phyloP scores from a whole-genome alignment of 2,888 invertebrate species.

The Eucera pruinosa region DNA sequence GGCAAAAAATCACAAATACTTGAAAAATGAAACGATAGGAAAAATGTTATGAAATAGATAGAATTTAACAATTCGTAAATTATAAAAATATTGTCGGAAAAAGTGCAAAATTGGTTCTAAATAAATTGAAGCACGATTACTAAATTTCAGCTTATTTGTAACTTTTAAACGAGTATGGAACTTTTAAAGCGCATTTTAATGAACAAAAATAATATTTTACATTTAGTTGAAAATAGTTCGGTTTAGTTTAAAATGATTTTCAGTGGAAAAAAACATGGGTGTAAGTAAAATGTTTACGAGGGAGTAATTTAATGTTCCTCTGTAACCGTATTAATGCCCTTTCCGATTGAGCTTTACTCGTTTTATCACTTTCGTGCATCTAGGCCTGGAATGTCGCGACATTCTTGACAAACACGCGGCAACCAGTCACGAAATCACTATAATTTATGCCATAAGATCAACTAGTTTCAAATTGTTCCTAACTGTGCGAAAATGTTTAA shows the following conservation, averaged over 20 bases:
- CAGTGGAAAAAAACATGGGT: neutral
- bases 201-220: neutral
- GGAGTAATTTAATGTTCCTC: neutral
- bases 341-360: neutral
- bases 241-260: neutral
- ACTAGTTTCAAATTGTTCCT: neutral
- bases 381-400: neutral
- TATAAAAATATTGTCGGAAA: no score
- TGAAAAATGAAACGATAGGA: no score
- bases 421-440: constrained; percentile 15
- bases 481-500: neutral
- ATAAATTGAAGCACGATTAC: no score
- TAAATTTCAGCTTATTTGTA: neutral
- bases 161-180: neutral
- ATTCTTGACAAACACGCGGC: neutral
- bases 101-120: no score
- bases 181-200: neutral
- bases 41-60: no score
- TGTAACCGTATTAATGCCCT: neutral
- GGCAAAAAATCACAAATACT: no score
- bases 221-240: rapidly evolving
- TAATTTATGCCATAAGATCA: constrained; percentile 10
- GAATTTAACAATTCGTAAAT: no score
- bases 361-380: constrained; percentile 31
- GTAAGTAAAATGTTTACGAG: neutral